A percentile compares a stretch with the other conserved stretches of the same genome.
Evolutionary conservation across 35 echinoderm and acorn worm species (phyloP).

Genomic region (Diadema setosum): DNA sequence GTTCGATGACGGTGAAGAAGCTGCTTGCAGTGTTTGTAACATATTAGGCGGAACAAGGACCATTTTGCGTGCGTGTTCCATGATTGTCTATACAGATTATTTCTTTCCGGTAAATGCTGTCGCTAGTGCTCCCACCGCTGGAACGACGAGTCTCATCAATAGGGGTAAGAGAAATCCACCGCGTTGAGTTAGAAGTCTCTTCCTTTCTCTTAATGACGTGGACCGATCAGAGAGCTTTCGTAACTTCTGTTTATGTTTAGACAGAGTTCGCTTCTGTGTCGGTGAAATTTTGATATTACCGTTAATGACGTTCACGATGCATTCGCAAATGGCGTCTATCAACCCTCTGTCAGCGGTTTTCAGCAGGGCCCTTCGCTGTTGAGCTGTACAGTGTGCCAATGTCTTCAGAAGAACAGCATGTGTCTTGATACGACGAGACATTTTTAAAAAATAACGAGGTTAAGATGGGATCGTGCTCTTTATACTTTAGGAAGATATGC

Average conservation of each 20-base stretch:
- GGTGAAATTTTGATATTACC: slow-evolving; percentile 29
- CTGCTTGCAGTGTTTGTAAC: neutral
- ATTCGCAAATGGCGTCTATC: neutral
- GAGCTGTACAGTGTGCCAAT: neutral
- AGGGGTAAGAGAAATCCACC: slow-evolving; percentile 23
- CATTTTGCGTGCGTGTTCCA: slow-evolving; percentile 11
- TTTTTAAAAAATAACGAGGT: slow-evolving; percentile 5
- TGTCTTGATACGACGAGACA: slow-evolving; percentile 4
- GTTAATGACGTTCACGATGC: neutral
- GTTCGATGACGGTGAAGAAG: neutral
- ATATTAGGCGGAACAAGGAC: neutral
- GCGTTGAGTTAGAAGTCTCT: slow-evolving; percentile 9
- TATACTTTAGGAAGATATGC: slow-evolving; percentile 8
- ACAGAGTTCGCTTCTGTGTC: neutral
- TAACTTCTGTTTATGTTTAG: neutral
- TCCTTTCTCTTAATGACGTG: neutral
- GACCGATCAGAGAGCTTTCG: neutral
- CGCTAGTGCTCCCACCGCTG: neutral
- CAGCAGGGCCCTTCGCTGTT: neutral
- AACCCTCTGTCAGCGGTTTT: neutral
- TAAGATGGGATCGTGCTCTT: neutral
- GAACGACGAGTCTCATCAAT: neutral
- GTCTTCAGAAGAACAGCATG: slow-evolving; percentile 2
- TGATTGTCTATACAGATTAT: slow-evolving; percentile 4
- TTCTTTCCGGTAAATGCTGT: neutral